phyloP scores from a whole-genome alignment of 2,113 vertebrate genomes.

The Suricata suricatta region DNA sequence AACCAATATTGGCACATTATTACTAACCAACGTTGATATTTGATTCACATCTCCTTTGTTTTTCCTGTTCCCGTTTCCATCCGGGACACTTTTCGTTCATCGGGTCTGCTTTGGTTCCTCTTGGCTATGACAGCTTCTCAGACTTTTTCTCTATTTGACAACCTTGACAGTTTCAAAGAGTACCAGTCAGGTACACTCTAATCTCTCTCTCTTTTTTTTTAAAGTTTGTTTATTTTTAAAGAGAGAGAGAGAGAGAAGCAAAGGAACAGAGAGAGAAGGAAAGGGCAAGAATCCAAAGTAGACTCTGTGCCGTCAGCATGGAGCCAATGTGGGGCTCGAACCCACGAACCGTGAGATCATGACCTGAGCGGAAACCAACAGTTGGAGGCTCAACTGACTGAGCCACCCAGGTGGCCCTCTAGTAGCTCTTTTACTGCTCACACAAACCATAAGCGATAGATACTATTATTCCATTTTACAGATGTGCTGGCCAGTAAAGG shows the following conservation, averaged over 20 bases:
- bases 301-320: too few relatives aligned
- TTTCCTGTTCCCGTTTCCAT: not conserved
- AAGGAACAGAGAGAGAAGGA: too few relatives aligned
- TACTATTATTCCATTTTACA: not conserved
- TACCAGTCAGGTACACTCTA: not conserved
- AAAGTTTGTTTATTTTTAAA: too few relatives aligned
- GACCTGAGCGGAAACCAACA: too few relatives aligned
- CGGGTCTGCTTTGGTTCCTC: not conserved
- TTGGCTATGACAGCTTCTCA: not conserved
- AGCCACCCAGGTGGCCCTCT: too few relatives aligned
- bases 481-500: not conserved
- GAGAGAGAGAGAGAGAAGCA: too few relatives aligned
- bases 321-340: too few relatives aligned
- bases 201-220: not conserved
- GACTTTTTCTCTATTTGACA: not conserved
- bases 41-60: not conserved
- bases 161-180: not conserved
- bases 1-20: not conserved
- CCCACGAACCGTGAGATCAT: too few relatives aligned
- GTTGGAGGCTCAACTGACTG: too few relatives aligned
- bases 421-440: not conserved
- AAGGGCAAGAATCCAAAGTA: too few relatives aligned
- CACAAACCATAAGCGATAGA: not conserved
- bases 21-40: not conserved
- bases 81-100: accelerated